These are phyloP conservation scores for Crenuchus spilurus DNA, from an alignment of 2,797 vertebrate genomes.

Conservation along the genomic window DNA sequence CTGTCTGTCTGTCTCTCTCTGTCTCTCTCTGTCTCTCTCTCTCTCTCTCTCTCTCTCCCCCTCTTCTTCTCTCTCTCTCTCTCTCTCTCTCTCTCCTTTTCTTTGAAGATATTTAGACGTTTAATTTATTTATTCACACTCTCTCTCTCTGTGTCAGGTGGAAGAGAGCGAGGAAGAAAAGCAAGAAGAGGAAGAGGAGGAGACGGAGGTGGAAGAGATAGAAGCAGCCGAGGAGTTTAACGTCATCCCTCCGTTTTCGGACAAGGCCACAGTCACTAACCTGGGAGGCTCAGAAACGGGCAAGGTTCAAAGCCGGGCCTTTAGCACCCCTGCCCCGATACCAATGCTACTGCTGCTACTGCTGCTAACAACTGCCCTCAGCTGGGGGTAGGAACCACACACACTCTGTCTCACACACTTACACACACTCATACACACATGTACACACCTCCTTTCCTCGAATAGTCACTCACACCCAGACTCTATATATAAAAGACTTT, in stretches of 20 bases:
- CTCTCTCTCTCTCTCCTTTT: neutral
- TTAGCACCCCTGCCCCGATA: slow-evolving; percentile 56
- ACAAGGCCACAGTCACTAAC: slow-evolving; percentile 75
- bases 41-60: slow-evolving; percentile 38
- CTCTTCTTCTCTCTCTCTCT: slow-evolving; percentile 25
- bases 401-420: slow-evolving; percentile 24
- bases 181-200: slow-evolving; percentile 52
- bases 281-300: slow-evolving; percentile 71
- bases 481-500: slow-evolving; percentile 38
- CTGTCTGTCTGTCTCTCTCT: neutral
- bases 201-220: slow-evolving; percentile 51
- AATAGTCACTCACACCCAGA: slow-evolving; percentile 47
- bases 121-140: slow-evolving; percentile 38
- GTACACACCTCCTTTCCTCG: slow-evolving; percentile 36
- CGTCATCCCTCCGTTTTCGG: slow-evolving; percentile 76
- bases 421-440: slow-evolving; percentile 25
- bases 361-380: slow-evolving; percentile 64
- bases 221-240: slow-evolving; percentile 68
- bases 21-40: slow-evolving; percentile 4
- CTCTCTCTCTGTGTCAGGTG: slow-evolving; percentile 64
- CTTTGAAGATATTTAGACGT: slow-evolving; percentile 15
- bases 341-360: slow-evolving; percentile 65
- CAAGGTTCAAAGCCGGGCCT: slow-evolving; percentile 43
- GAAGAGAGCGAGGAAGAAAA: slow-evolving; percentile 71
- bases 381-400: slow-evolving; percentile 64